These are phyloP conservation scores for Dexiosoma caninum DNA, from an alignment of 2,888 invertebrate genomes.

Conservation along the genomic window DNA sequence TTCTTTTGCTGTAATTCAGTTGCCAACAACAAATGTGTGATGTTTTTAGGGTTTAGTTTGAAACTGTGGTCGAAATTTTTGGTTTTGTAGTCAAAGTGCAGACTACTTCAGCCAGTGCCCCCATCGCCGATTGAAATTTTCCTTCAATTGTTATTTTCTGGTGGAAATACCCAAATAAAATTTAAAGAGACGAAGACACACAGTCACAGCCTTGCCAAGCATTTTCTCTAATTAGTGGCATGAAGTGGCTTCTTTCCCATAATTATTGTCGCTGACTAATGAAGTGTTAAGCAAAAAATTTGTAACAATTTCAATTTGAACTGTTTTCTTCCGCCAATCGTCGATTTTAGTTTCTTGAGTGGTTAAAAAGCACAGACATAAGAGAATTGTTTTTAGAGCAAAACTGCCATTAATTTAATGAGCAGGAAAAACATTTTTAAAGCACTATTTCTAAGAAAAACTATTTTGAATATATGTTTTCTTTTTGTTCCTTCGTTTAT, in stretches of 20 bases:
- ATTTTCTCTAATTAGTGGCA: constrained; percentile 58
- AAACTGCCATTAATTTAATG: constrained; percentile 48
- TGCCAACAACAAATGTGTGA: too few species aligned
- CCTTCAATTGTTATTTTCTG: constrained; percentile 14
- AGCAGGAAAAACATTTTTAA: constrained; percentile 29
- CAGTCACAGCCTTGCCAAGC: neutral
- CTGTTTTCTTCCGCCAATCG: constrained; percentile 26
- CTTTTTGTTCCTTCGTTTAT: too few species aligned
- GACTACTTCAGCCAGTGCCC: too few species aligned
- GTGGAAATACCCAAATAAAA: neutral
- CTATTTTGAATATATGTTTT: neutral
- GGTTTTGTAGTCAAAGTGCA: too few species aligned
- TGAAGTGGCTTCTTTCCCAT: constrained; percentile 49
- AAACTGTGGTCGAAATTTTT: too few species aligned
- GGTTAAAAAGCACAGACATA: neutral
- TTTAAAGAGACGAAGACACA: neutral
- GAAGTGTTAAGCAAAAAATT: constrained; percentile 55
- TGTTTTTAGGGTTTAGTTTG: too few species aligned
- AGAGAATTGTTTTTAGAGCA: neutral
- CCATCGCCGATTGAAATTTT: too few species aligned
- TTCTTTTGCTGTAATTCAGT: too few species aligned
- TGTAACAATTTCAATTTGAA: constrained; percentile 53
- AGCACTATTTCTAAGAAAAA: constrained; percentile 2
- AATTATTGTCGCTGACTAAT: constrained; percentile 58
- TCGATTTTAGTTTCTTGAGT: constrained; percentile 1